phyloP scores from a whole-genome alignment of 2,797 vertebrate species.

The Chelidonichthys spinosus region DNA sequence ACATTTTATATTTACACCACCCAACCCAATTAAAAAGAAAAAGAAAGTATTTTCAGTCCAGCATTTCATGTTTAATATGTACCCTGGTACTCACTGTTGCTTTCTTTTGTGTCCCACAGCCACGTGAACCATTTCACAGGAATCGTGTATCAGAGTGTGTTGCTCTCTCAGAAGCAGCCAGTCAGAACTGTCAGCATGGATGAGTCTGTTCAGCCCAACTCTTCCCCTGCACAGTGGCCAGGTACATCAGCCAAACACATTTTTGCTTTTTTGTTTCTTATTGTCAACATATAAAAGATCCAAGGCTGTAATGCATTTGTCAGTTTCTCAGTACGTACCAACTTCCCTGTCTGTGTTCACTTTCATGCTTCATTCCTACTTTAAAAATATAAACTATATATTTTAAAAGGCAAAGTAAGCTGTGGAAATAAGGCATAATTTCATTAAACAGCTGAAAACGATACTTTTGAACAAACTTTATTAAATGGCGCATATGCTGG shows the following conservation, averaged over 20 bases:
- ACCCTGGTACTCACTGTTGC: slow-evolving; percentile 10
- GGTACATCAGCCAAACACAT: slow-evolving; percentile 82
- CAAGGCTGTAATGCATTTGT: not conserved
- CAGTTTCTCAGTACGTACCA: not conserved
- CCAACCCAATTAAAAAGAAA: not conserved
- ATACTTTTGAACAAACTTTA: slow-evolving; percentile 3
- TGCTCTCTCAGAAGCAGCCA: slow-evolving; percentile 89
- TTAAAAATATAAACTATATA: too few relatives aligned
- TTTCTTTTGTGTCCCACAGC: slow-evolving; percentile 75
- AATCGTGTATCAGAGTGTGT: slow-evolving; percentile 92
- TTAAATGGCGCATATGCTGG: not conserved
- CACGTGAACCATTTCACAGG: slow-evolving; percentile 96
- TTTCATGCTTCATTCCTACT: too few relatives aligned
- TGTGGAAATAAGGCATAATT: not conserved
- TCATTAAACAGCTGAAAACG: not conserved
- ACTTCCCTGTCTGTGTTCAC: not conserved
- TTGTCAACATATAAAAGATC: not conserved
- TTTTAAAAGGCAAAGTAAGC: not conserved
- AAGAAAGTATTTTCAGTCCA: not conserved
- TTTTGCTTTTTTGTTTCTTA: not conserved
- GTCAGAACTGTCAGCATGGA: slow-evolving; percentile 87
- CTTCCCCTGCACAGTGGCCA: slow-evolving; percentile 95
- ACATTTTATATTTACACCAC: slow-evolving; percentile 45
- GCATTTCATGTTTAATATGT: slow-evolving; percentile 36
- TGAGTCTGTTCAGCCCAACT: slow-evolving; percentile 92